Conservation (phyloP, 1,140 invertebrate species). For the Paraescarpia echinospica region DNA sequence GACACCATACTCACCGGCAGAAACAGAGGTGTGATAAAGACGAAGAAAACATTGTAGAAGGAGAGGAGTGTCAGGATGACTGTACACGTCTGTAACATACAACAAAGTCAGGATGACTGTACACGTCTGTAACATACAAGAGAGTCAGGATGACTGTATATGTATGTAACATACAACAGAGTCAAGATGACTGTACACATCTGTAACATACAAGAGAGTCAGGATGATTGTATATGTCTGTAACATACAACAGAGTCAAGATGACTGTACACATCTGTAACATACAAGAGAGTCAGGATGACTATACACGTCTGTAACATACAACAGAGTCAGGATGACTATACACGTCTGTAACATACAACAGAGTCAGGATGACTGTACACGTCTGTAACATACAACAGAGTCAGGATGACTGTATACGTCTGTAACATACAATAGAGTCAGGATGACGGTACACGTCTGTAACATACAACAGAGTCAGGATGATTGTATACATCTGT, state of each 20-base stretch:
- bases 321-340: no score
- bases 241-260: not conserved
- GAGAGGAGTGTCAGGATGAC: slow-evolving; percentile 64
- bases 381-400: no score
- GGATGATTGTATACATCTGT: no score
- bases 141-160: not conserved
- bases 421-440: no score
- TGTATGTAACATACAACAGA: not conserved
- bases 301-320: not conserved
- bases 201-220: not conserved
- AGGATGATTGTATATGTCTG: no score
- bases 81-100: slow-evolving; percentile 58
- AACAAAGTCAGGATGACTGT: not conserved
- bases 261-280: not conserved
- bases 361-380: no score
- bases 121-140: no score
- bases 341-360: no score
- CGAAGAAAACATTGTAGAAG: slow-evolving; percentile 70
- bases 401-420: no score
- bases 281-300: not conserved
- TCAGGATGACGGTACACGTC: no score
- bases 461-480: no score
- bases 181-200: not conserved
- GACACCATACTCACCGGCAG: slow-evolving; percentile 59
- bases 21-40: slow-evolving; percentile 68